A percentile compares a stretch with the other conserved stretches of the same genome.
Evolutionary conservation across 1,140 invertebrate species (phyloP).

Genomic region (Macrostomum lignano): DNA sequence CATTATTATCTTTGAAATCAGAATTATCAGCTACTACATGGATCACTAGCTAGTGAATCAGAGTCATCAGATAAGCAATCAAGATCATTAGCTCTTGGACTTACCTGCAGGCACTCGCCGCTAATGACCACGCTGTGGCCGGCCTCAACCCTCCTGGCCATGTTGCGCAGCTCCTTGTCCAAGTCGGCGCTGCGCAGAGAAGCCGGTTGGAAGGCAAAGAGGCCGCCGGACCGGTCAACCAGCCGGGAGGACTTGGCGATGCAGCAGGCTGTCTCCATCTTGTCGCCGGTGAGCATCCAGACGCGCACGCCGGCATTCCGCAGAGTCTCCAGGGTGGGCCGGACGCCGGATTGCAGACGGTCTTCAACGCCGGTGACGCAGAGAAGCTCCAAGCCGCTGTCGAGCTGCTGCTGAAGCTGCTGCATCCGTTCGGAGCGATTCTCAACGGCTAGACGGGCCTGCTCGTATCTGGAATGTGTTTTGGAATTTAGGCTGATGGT

Average conservation of each 20-base stretch:
- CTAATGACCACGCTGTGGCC: no score
- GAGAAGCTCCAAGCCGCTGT: constrained; percentile 68
- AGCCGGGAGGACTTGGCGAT: constrained; percentile 72
- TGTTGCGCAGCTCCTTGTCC: no score
- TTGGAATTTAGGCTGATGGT: no score
- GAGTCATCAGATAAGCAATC: no score
- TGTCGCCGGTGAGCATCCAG: constrained; percentile 99
- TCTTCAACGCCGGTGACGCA: constrained; percentile 56
- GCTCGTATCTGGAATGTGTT: constrained; percentile 57
- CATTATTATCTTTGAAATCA: no score
- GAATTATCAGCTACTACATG: no score
- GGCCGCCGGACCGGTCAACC: constrained; percentile 52
- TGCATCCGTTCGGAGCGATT: constrained; percentile 52
- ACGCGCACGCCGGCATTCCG: constrained; percentile 85
- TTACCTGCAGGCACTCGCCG: no score
- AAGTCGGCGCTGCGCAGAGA: no score
- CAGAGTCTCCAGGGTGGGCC: constrained; percentile 60
- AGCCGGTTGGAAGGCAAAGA: no score
- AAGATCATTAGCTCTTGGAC: no score
- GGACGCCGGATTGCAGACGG: constrained; percentile 37
- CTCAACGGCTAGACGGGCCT: constrained; percentile 50
- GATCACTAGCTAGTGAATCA: no score
- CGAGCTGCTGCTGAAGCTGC: constrained; percentile 57
- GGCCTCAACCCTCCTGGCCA: no score
- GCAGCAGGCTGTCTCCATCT: constrained; percentile 86